Percentiles rank a stretch among this genome's conserved stretches.
These are phyloP conservation scores for Gymnocypris eckloni DNA, from an alignment of 2,797 vertebrate genomes.

Conservation along the genomic window DNA sequence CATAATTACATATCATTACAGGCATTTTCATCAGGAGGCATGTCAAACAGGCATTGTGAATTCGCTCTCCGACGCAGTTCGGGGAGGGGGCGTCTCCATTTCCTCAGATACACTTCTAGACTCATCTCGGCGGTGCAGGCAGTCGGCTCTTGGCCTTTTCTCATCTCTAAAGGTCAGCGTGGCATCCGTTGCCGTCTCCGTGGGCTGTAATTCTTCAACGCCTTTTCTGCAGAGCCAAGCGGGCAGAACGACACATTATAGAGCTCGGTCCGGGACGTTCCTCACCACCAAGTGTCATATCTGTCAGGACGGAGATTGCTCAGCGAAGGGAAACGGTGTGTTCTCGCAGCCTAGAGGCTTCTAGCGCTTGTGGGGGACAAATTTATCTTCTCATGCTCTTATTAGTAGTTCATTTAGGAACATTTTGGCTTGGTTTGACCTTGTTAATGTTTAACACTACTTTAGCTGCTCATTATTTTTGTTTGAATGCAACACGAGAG, in stretches of 20 bases:
- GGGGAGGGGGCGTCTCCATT: neutral
- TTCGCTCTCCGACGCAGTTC: neutral
- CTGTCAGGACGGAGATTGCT: conserved; percentile 13
- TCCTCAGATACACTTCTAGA: conserved; percentile 8
- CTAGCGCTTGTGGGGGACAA: neutral
- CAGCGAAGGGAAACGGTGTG: conserved; percentile 1
- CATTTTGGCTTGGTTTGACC: conserved; percentile 4
- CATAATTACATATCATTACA: conserved; percentile 43
- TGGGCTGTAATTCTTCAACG: conserved; percentile 20
- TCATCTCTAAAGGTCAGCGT: conserved; percentile 56
- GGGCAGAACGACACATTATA: neutral
- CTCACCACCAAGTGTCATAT: neutral
- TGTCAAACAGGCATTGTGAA: neutral
- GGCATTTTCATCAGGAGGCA: neutral
- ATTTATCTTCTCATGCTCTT: neutral
- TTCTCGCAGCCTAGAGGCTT: conserved; percentile 6
- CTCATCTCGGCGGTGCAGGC: neutral
- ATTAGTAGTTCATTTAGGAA: neutral
- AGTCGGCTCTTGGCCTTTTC: conserved; percentile 34
- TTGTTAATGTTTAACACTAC: neutral
- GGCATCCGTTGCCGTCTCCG: neutral
- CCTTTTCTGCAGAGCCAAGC: neutral
- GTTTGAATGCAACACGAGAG: neutral
- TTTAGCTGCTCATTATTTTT: neutral
- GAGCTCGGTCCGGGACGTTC: neutral